Conservation (phyloP, 2,888 invertebrate species). For the Phyllotreta striolata region DNA sequence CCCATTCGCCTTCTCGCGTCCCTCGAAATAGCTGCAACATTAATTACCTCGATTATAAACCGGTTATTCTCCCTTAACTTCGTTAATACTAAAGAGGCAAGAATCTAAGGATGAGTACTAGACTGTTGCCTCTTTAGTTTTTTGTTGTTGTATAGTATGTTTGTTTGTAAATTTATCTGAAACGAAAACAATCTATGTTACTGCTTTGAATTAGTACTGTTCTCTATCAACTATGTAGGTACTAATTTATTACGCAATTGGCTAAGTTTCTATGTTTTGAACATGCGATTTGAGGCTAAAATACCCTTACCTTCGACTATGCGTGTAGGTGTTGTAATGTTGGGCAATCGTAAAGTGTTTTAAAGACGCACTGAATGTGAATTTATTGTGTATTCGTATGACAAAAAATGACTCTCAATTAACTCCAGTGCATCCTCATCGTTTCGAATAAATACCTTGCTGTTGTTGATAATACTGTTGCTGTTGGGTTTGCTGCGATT, state of each 20-base stretch:
- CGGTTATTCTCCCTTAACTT: no score
- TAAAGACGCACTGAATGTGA: slow-evolving; percentile 18
- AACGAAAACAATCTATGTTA: neutral
- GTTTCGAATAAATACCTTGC: slow-evolving; percentile 47
- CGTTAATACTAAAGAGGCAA: neutral
- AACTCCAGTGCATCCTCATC: no score
- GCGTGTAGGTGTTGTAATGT: slow-evolving; percentile 23
- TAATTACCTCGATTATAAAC: no score
- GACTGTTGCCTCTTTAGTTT: no score
- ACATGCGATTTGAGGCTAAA: slow-evolving; percentile 9
- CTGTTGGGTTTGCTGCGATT: slow-evolving; percentile 52
- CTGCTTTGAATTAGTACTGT: neutral
- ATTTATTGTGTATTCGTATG: no score
- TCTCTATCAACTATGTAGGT: neutral
- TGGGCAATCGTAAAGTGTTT: slow-evolving; percentile 8
- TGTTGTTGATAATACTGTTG: slow-evolving; percentile 60
- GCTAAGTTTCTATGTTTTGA: slow-evolving; percentile 10
- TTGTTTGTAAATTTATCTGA: neutral
- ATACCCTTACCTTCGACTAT: slow-evolving; percentile 23
- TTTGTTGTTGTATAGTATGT: neutral
- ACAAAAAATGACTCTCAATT: slow-evolving; percentile 32
- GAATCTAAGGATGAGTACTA: neutral
- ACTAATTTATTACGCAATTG: neutral
- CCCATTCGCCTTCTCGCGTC: slow-evolving; percentile 49
- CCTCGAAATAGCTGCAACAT: slow-evolving; percentile 47